Base-by-base conservation (phyloP, 2,797 vertebrate species). In the Stomatorhinus walkeri region DNA sequence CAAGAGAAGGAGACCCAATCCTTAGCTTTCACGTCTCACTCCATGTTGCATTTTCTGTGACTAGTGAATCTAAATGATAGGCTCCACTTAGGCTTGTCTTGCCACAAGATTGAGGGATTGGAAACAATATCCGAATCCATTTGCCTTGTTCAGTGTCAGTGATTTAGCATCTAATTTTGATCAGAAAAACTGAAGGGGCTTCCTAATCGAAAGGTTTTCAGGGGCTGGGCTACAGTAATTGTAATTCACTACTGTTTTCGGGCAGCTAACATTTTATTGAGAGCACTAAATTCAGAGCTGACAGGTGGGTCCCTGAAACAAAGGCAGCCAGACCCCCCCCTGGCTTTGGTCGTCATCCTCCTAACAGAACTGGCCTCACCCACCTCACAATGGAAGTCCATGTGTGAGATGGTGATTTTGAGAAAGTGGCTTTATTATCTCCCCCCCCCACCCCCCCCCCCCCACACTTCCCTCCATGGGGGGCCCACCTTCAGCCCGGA, bases 401-500 rank as follows among this genome's bases (percentile, higher is more conserved):
- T 84, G 81, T 87, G 59, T 56, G 76, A 46, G 12, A 52, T 79
- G 85, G 54, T 61, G 85, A 87, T 52, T 87, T 89, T 87, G 79
- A 49, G 61, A 12, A 76, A 85, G 16, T 49, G 83, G 68, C 87
- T 89, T 68, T 86, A 64, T 59, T 89, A 51, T 85, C 1, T 1
- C 68, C 43, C 54, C 61, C 72, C 54, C n/a, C 40, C 79, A n/a
- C n/a, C n/a, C n/a, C 28, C 28, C 28, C 81, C 1, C 83, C 84
- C 51, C 84, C 59, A 28, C 9, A 7, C 83, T 14, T 68, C 40
- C 48, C 52, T 14, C 83, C n/a, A 56, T 79, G 89, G 91, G 81
- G 91, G 89, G 90, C 90, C 89, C 89, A 88, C 90, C 90, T 89
- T 83, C 85, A 40, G 89, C 90, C 91, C 91, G 90, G 90, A 88